These are phyloP conservation scores for Sebastes vulpes DNA, from an alignment of 2,797 vertebrate genomes.

Conservation along the genomic window DNA sequence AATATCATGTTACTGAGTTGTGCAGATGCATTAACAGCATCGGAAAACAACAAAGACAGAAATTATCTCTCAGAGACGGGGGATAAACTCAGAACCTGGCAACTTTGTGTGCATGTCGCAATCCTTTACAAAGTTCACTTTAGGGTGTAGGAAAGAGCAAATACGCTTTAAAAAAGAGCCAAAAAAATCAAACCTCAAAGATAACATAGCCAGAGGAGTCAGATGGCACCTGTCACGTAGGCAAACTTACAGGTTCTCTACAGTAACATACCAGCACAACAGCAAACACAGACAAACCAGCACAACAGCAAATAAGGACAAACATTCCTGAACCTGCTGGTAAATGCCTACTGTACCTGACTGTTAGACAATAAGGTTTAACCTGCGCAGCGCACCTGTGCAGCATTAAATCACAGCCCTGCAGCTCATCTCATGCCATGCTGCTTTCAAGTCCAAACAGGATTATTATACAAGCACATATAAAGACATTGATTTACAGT, in stretches of 20 bases:
- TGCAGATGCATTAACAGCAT: background rate
- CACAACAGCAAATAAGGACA: conserved; percentile 44
- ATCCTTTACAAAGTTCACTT: conserved; percentile 73
- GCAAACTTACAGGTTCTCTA: conserved; percentile 57
- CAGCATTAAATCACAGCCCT: background rate
- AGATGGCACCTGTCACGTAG: conserved; percentile 63
- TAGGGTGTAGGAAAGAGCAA: conserved; percentile 53
- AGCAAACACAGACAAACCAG: conserved; percentile 35
- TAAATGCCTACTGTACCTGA: background rate
- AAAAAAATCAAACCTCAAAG: conserved; percentile 38
- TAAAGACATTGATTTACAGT: background rate
- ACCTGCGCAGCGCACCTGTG: background rate
- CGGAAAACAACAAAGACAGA: background rate
- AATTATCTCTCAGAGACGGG: background rate
- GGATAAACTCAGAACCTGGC: conserved; percentile 5
- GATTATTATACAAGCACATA: background rate
- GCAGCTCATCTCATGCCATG: background rate
- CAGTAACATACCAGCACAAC: conserved; percentile 44
- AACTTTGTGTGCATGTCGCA: conserved; percentile 48
- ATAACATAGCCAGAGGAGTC: conserved; percentile 59
- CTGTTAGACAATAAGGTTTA: background rate
- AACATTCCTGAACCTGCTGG: conserved; percentile 22
- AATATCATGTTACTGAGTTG: background rate
- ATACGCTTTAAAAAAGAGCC: conserved; percentile 44
- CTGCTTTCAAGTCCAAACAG: background rate